phyloP scores from a whole-genome alignment of 1,140 invertebrate species.

The Helicoverpa armigera region DNA sequence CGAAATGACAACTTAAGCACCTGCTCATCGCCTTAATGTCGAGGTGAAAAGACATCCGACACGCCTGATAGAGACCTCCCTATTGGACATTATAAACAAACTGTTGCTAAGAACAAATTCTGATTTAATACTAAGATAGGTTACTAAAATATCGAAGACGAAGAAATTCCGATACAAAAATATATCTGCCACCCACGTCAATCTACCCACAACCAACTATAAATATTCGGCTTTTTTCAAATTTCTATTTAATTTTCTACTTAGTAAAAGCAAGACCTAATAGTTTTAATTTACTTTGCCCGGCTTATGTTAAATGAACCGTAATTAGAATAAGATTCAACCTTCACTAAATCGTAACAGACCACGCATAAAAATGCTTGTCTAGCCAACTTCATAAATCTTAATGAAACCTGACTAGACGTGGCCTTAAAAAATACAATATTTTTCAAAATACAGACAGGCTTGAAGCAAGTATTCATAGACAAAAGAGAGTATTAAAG shows the following conservation, averaged over 20 bases:
- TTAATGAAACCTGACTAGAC: constrained; percentile 39
- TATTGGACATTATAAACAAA: constrained; percentile 65
- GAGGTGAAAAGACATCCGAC: constrained; percentile 54
- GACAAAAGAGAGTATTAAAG: constrained; percentile 45
- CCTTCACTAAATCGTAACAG: neutral
- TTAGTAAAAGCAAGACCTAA: neutral
- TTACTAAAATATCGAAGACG: no score
- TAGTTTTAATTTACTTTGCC: constrained; percentile 16
- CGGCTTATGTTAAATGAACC: constrained; percentile 7
- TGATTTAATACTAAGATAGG: no score
- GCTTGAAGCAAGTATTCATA: constrained; percentile 38
- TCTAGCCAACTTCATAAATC: constrained; percentile 37
- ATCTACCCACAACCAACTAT: no score
- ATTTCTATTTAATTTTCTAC: neutral
- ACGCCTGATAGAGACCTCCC: constrained; percentile 65
- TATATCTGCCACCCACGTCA: no score
- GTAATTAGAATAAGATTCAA: constrained; percentile 15
- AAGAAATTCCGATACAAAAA: no score
- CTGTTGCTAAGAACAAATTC: neutral
- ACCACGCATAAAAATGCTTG: constrained; percentile 33
- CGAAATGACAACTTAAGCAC: constrained; percentile 80
- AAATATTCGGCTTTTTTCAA: neutral
- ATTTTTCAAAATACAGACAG: constrained; percentile 12
- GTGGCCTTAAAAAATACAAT: constrained; percentile 16
- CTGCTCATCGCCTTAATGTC: constrained; percentile 73